Evolutionary conservation across 2,888 invertebrate species (phyloP), one percentile per base, ranked within the genome.

Genomic region (Catocala nupta): DNA sequence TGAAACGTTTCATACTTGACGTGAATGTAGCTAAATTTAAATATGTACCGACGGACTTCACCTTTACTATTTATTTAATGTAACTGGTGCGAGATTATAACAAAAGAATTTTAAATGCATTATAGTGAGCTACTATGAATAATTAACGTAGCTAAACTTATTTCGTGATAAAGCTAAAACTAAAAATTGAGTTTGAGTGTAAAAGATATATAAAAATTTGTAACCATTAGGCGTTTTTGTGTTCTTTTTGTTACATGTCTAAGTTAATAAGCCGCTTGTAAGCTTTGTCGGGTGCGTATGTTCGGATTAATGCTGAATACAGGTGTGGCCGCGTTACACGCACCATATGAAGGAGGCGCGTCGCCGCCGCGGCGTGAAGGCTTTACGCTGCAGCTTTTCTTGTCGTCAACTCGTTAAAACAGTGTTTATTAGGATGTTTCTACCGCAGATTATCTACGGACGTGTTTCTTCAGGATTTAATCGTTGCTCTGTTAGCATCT

Each of bases 391-490:
- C 66, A 75, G 81, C 75, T 83, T 83, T 81, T 68, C 81, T 78
- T 80, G 88, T 86, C 87, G 83, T 81, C 85, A 86, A 86, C 85
- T 87, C 87, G 80, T 90, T 89, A 86, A 84, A 83, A 83, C 84
- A 78, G 73, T 87, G 88, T 90, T 89, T 90, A 90, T 90, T 89
- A 88, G 84, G 83, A 87, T 87, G 87, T 90, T 90, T 87, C 89
- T 88, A 81, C 76, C 74, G 78, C 80, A 84, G 91, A 90, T 92
- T 91, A 92, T 89, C 87, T 75, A 75, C 79, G 82, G 88, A 88
- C 91, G 90, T 90, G 90, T 89, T 87, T 88, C 85, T 85, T 84
- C 80, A 84, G 87, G 91, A 91, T 92, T 92, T 91, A 89, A 91
- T 90, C 90, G 90, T 83, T 89, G 84, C 85, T 88, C 86, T 86